Conservation (phyloP, 2,113 vertebrate genomes). For the Malurus cyaneus region DNA sequence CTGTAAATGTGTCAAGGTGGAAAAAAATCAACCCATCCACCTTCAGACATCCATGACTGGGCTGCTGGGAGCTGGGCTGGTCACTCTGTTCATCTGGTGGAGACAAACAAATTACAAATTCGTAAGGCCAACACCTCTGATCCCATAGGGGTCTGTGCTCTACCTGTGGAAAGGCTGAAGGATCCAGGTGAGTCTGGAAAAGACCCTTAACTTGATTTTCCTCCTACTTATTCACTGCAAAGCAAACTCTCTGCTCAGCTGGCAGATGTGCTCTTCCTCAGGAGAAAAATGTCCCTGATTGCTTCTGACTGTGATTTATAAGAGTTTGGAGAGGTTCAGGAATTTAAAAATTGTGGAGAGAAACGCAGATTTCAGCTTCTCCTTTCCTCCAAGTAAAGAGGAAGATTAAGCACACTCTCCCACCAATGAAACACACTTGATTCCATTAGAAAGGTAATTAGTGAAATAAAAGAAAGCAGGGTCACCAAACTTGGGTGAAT, state of each 20-base stretch:
- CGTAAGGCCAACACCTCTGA: neutral
- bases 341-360: neutral
- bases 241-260: neutral
- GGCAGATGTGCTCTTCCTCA: neutral
- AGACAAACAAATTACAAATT: neutral
- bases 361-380: neutral
- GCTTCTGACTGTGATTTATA: neutral
- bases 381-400: neutral
- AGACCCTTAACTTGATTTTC: neutral
- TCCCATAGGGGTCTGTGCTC: fast-evolving
- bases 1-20: fast-evolving
- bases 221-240: neutral
- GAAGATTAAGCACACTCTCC: neutral
- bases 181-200: neutral
- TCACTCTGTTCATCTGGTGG: neutral
- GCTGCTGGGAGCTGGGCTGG: neutral
- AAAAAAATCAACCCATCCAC: neutral
- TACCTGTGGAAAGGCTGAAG: neutral
- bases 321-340: neutral
- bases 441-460: neutral
- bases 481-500: neutral
- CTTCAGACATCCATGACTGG: fast-evolving
- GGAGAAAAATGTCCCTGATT: neutral
- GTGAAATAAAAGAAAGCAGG: neutral
- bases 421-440: neutral